Evolutionary conservation across 1,140 invertebrate species (phyloP).

Genomic region (Idris sp.): DNA sequence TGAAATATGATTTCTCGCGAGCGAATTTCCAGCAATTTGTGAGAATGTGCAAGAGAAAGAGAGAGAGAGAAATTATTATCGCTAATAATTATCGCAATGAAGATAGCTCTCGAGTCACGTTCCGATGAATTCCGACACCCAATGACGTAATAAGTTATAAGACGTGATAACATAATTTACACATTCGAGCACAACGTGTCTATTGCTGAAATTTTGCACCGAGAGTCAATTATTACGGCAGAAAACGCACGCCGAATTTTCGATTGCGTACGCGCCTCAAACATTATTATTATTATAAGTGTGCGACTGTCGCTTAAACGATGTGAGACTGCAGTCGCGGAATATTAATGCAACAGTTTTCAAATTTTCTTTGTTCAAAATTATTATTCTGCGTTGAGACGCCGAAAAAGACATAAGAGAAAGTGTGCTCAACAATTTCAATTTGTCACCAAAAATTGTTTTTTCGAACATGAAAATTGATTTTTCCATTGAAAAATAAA

Average conservation of each 20-base stretch:
- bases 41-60: too few species aligned
- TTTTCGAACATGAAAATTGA: too few species aligned
- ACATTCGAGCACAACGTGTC: conserved; percentile 46
- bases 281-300: conserved; percentile 9
- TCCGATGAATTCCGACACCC: conserved; percentile 62
- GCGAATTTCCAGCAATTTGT: conserved; percentile 60
- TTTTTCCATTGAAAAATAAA: too few species aligned
- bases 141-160: conserved; percentile 56
- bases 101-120: conserved; percentile 58
- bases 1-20: conserved; percentile 62
- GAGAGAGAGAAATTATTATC: too few species aligned
- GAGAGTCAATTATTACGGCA: neutral
- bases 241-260: conserved; percentile 13
- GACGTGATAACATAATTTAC: conserved; percentile 53
- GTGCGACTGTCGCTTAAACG: conserved; percentile 7
- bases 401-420: too few species aligned
- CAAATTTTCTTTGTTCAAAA: too few species aligned
- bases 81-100: conserved; percentile 52
- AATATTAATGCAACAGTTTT: conserved; percentile 9
- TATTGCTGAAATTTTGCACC: conserved; percentile 43
- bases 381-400: too few species aligned
- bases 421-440: too few species aligned
- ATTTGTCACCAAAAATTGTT: too few species aligned
- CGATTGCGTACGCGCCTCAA: conserved; percentile 8
- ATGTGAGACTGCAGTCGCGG: neutral